Conservation (phyloP, 2,888 invertebrate genomes). For the Melipona beecheii region DNA sequence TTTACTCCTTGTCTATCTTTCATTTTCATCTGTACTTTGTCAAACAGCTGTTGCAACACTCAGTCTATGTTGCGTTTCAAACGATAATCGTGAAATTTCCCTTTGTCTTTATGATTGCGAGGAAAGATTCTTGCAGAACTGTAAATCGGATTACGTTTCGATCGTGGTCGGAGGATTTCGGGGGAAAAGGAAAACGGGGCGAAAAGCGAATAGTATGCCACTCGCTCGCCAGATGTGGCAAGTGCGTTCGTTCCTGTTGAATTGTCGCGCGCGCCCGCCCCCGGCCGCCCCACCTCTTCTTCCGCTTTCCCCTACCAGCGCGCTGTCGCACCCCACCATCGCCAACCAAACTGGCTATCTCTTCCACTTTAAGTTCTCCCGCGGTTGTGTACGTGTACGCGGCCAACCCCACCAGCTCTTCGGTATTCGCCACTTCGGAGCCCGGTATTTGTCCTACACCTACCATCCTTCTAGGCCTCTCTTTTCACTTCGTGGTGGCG, state of each 20-base stretch:
- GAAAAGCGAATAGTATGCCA: conserved; percentile 68
- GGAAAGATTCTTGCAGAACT: neutral
- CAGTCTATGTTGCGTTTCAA: neutral
- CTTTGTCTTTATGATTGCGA: neutral
- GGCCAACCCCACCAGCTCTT: conserved; percentile 69
- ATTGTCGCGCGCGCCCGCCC: conserved; percentile 83
- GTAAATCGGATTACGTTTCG: neutral
- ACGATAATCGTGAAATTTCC: neutral
- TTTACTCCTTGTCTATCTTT: too few species aligned
- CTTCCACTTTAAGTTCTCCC: conserved; percentile 75
- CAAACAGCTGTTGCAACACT: too few species aligned
- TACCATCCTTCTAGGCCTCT: conserved; percentile 65
- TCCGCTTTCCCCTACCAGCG: conserved; percentile 71
- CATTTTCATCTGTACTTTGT: too few species aligned
- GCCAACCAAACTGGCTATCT: conserved; percentile 78
- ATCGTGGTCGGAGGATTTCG: neutral
- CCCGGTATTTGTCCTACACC: conserved; percentile 72
- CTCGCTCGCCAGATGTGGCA: conserved; percentile 82
- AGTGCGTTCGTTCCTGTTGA: conserved; percentile 80
- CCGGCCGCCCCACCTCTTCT: conserved; percentile 77
- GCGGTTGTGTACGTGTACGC: conserved; percentile 65
- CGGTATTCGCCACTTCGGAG: conserved; percentile 73
- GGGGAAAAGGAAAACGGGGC: conserved; percentile 6
- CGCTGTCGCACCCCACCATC: conserved; percentile 65
- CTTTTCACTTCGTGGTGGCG: conserved; percentile 41